These are phyloP conservation scores for Pelodytes ibericus DNA, from an alignment of 2,797 vertebrate genomes.

Conservation along the genomic window DNA sequence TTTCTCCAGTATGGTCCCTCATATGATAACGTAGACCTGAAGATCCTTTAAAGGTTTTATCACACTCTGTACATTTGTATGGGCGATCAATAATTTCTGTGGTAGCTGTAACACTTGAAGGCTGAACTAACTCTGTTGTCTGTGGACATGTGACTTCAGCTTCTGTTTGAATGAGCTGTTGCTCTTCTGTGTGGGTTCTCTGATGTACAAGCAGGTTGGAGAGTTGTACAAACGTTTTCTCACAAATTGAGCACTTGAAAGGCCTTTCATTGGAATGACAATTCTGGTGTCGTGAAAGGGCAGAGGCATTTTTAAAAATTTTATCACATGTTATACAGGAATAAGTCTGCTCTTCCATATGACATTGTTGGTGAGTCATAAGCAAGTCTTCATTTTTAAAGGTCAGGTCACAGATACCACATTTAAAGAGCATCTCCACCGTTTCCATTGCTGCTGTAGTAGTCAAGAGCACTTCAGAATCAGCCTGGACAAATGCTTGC, in stretches of 20 bases:
- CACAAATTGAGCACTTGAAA: slow-evolving; percentile 88
- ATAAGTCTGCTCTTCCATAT: slow-evolving; percentile 66
- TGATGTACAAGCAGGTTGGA: slow-evolving; percentile 89
- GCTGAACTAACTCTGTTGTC: slow-evolving; percentile 46
- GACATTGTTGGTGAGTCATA: slow-evolving; percentile 81
- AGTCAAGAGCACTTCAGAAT: slow-evolving; percentile 64
- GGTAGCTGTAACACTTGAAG: slow-evolving; percentile 6
- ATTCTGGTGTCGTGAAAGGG: slow-evolving; percentile 84
- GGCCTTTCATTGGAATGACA: slow-evolving; percentile 66
- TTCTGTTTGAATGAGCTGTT: slow-evolving; percentile 83
- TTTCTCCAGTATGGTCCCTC: slow-evolving; percentile 82
- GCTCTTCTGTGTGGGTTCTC: slow-evolving; percentile 89
- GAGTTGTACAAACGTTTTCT: slow-evolving; percentile 82
- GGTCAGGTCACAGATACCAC: slow-evolving; percentile 83
- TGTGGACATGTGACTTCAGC: slow-evolving; percentile 85
- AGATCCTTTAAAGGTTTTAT: slow-evolving; percentile 83
- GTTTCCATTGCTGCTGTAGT: slow-evolving; percentile 64
- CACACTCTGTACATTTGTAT: slow-evolving; percentile 81
- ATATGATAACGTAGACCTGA: slow-evolving; percentile 80
- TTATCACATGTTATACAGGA: slow-evolving; percentile 85
- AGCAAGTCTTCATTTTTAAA: slow-evolving; percentile 82
- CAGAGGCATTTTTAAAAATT: slow-evolving; percentile 84
- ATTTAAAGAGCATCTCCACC: slow-evolving; percentile 82
- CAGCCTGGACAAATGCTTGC: slow-evolving; percentile 49
- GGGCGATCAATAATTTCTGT: slow-evolving; percentile 71